Evolutionary conservation across 2,797 vertebrate genomes (phyloP).

Genomic region (Myotis daubentonii): DNA sequence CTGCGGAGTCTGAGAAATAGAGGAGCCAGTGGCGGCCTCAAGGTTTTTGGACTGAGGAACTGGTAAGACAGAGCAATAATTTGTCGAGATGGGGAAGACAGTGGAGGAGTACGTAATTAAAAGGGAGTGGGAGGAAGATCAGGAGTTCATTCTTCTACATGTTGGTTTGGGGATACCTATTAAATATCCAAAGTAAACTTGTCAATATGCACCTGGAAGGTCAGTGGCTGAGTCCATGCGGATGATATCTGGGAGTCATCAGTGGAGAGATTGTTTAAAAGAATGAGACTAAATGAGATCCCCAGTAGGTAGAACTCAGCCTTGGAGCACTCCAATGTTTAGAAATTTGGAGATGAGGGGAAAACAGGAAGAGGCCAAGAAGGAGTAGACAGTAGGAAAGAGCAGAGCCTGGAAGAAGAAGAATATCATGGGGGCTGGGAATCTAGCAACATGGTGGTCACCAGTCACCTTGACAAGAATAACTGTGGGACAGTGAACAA

Average conservation of each 20-base stretch:
- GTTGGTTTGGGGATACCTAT: not conserved
- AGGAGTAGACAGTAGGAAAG: not conserved
- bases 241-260: not conserved
- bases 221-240: not conserved
- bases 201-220: not conserved
- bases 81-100: not conserved
- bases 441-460: not conserved
- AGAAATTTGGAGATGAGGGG: not conserved
- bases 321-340: not conserved
- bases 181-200: not conserved
- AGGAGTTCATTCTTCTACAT: not conserved
- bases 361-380: not conserved
- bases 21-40: not conserved
- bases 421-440: not conserved
- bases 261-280: not conserved
- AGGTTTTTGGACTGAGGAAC: not conserved
- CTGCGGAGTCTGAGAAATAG: not conserved
- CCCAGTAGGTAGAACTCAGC: not conserved
- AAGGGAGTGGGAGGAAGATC: not conserved
- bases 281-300: not conserved
- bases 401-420: not conserved
- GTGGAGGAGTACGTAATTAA: not conserved
- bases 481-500: not conserved
- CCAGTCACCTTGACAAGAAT: not conserved
- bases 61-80: not conserved